phyloP scores from a whole-genome alignment of 1,140 invertebrate species.

The Drosophila pachea region DNA sequence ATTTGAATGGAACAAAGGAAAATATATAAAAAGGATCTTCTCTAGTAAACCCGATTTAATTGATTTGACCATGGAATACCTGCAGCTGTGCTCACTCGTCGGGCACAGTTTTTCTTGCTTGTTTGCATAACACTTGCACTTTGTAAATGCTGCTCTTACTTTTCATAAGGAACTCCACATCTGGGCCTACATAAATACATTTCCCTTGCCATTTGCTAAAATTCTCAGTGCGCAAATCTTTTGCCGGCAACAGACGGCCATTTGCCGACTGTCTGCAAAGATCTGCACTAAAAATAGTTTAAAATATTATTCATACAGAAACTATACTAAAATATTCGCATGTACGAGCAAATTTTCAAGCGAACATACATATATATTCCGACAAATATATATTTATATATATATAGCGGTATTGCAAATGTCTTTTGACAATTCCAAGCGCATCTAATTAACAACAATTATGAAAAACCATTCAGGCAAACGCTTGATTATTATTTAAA shows the following conservation, averaged over 20 bases:
- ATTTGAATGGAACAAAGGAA: too few species aligned
- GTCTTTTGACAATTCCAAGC: slow-evolving; percentile 12
- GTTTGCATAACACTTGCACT: too few species aligned
- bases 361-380: not conserved
- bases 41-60: too few species aligned
- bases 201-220: not conserved
- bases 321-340: slow-evolving; percentile 45
- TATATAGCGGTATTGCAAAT: slow-evolving; percentile 3
- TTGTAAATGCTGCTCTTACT: not conserved
- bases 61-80: too few species aligned
- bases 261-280: slow-evolving; percentile 40
- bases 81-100: too few species aligned
- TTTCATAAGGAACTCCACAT: slow-evolving; percentile 13
- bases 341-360: slow-evolving; percentile 3
- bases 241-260: slow-evolving; percentile 34
- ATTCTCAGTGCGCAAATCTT: slow-evolving; percentile 27
- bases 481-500: slow-evolving; percentile 45
- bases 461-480: slow-evolving; percentile 17
- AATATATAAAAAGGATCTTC: too few species aligned
- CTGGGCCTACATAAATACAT: not conserved
- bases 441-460: slow-evolving; percentile 31
- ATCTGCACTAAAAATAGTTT: slow-evolving; percentile 69
- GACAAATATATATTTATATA: not conserved
- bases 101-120: too few species aligned
- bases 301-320: slow-evolving; percentile 70